Evolutionary conservation across 2,797 vertebrate genomes (phyloP), one percentile per base, ranked within the genome.

Genomic region (Channa striata): DNA sequence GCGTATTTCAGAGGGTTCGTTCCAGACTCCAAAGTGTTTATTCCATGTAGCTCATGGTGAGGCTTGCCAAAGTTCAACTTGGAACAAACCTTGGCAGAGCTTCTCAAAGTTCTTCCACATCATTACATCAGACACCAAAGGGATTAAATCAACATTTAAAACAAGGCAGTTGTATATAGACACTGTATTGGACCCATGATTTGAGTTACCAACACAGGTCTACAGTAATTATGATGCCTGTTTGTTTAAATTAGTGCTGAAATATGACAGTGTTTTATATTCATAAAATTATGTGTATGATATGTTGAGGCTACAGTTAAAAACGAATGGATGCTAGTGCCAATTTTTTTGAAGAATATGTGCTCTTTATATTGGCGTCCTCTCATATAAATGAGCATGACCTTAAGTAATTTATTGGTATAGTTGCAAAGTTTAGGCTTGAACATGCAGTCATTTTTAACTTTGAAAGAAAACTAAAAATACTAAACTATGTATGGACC

Each of bases 101-200:
- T 49, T 59, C 49, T 50, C 9, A 64, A 54, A 65, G 39, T 36
- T 68, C 9, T 30, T 57, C 16, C 36, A 66, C 56, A 16, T 68
- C 44, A 46, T 58, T 53, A 51, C 69, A 73, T 77, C 56, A 53
- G 19, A 49, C 42, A 44, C 13, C 34, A 50, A 66, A 30, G 25
- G 25, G 25, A 30, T 30, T 30, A 30, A 30, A 30, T 30, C n/a
- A n/a, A 30, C 6, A 30, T 30, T 30, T 30, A 30, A 30, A 30
- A 30, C 25, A 30, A 30, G 6, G 25, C 25, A 30, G n/a, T n/a
- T n/a, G n/a, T n/a, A n/a, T n/a, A n/a, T n/a, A n/a, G n/a, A n/a
- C n/a, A n/a, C n/a, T n/a, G n/a, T n/a, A n/a, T n/a, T n/a, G n/a
- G n/a, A n/a, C 6, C 25, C 25, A 30, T 6, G 14, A 30, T 33